phyloP scores from a whole-genome alignment of 2,888 invertebrate genomes.

The Apodemia duryi region DNA sequence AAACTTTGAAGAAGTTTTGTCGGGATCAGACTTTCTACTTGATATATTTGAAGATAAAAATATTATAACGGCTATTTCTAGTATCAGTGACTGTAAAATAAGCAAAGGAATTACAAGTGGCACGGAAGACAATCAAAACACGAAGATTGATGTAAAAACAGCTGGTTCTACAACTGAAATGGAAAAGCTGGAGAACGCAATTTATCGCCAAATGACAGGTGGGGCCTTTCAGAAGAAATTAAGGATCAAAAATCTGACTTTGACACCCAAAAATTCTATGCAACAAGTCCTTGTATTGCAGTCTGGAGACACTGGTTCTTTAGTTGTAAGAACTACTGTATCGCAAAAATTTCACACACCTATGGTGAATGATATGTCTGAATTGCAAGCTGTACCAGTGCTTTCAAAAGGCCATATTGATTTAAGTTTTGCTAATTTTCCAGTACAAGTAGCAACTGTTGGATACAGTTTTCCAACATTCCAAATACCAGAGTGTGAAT shows the following conservation, averaged over 20 bases:
- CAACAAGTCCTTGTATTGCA: slow-evolving; percentile 50
- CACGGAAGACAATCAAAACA: slow-evolving; percentile 27
- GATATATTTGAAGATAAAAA: slow-evolving; percentile 49
- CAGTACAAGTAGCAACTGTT: slow-evolving; percentile 38
- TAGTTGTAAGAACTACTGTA: slow-evolving; percentile 45
- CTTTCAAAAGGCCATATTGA: slow-evolving; percentile 44
- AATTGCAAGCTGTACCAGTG: slow-evolving; percentile 37
- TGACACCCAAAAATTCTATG: slow-evolving; percentile 55
- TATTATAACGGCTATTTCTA: slow-evolving; percentile 46
- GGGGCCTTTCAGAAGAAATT: slow-evolving; percentile 52
- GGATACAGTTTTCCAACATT: slow-evolving; percentile 7
- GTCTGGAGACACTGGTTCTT: slow-evolving; percentile 52
- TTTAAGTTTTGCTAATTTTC: slow-evolving; percentile 46
- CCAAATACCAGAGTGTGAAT: not conserved
- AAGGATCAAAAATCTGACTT: slow-evolving; percentile 50
- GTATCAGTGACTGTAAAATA: slow-evolving; percentile 25
- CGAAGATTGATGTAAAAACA: slow-evolving; percentile 20
- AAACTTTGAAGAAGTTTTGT: slow-evolving; percentile 34
- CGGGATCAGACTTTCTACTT: slow-evolving; percentile 44
- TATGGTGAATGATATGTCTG: slow-evolving; percentile 35
- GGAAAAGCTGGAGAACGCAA: slow-evolving; percentile 44
- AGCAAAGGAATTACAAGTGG: not conserved
- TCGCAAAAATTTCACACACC: slow-evolving; percentile 38
- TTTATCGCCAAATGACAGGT: slow-evolving; percentile 43
- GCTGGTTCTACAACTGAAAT: slow-evolving; percentile 41